Base-by-base conservation (phyloP, 1,140 invertebrate species). In the Vanessa tameamea region DNA sequence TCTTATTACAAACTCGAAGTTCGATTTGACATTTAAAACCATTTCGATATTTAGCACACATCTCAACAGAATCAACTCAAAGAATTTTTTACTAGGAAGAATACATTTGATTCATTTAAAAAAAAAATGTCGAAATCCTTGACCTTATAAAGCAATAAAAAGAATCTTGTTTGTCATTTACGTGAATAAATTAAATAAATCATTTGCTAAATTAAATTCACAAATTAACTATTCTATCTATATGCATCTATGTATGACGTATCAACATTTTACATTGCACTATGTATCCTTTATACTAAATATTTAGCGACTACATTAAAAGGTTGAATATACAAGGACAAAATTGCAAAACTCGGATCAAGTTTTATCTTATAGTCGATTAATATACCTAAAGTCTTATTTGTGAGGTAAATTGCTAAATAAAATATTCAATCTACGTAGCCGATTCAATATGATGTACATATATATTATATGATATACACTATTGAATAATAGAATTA, bases 321-420 rank as follows among this genome's bases (percentile, higher is more conserved):
- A 83, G 78, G 78, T 84, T 77, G 72, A 72, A 81, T 63, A 69
- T 75, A 76, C 81, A 86, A 84, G 82, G 82, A 82, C 79, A 80
- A 31, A 11, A 47, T 64, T 78, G 69, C 77, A 75, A 82, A 83
- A 83, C 78, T 69, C 68, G 59, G 75, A 74, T 73, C 73, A 75
- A 51, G 77, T 73, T 77, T 77, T 80, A 78, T 79, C 67, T 69
- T 71, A 75, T 23, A n/a, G n/a, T 57, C 16, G 37, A 61, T 61
- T 37, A 31, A 61, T 37, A 11, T 15, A 61, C 55, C 20, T 57
- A 57, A 1, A 37, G 57, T 15, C 14, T 31, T 61, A 61, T 61
- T 61, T 15, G 57, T 57, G 20, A 26, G 16, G 6, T 61, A 61
- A 31, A 61, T 31, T 7, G 14, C 16, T 26, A 37, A 31, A 61